Evolutionary conservation across 2,888 invertebrate genomes (phyloP), one percentile per base, ranked within the genome.

Genomic region (Macroteleia sp.): DNA sequence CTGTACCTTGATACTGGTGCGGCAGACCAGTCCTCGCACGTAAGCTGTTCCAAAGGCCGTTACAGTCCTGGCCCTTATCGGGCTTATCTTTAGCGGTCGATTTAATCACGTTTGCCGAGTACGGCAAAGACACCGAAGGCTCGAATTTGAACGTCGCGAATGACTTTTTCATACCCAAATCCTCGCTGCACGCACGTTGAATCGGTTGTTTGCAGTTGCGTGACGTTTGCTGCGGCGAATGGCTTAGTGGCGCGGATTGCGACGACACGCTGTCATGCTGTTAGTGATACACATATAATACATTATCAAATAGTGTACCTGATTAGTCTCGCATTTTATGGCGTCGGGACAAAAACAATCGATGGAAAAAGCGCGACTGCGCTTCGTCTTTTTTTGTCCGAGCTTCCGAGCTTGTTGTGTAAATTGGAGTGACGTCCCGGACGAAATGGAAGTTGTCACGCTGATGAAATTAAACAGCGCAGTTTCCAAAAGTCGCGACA

Each of bases 191-290:
- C 50, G 85, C 48, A 70, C 81, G 81, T 28, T 67, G 52, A 52
- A 82, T 69, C 76, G 84, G 73, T 77, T 85, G 85, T 74, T 85
- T 84, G 81, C 69, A 83, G 82, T 70, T 77, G 81, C 81, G 81
- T 73, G 56, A 30, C 39, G 80, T 79, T 77, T 86, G 84, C 54
- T 87, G 87, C 73, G 87, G 83, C 79, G 86, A 85, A 80, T 86
- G 85, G 84, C 81, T 84, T 83, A 85, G 77, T 71, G 86, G 80
- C 77, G 85, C 41, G 59, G 82, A 79, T 82, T 86, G 86, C 79
- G 83, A 84, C 77, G 86, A 82, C 85, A 77, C 85, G 77, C 80
- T 82, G 73, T 88, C 86, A 93, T 94, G 94, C 94, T 94, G 93
- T 94, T 94, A 94, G 94, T 93, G 92, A 88, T 89, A 90, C 14